phyloP scores from a whole-genome alignment of 1,140 invertebrate species.

The Achatina immaculata region DNA sequence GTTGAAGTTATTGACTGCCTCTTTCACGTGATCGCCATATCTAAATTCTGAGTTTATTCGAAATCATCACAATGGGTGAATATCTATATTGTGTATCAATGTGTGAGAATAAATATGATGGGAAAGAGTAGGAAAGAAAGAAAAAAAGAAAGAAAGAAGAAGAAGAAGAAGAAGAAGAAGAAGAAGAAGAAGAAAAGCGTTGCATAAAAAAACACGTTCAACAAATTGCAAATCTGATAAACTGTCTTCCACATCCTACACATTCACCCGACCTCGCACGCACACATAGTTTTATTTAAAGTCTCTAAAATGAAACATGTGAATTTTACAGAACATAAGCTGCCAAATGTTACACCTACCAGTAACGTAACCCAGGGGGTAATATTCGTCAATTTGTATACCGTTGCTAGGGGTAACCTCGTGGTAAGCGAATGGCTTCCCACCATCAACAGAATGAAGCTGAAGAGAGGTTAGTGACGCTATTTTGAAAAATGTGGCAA shows the following conservation, averaged over 20 bases:
- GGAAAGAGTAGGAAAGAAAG: background rate
- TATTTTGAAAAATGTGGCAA: no score
- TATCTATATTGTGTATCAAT: background rate
- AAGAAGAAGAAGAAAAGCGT: conserved; percentile 6
- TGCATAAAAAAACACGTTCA: background rate
- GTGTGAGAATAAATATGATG: background rate
- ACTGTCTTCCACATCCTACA: no score
- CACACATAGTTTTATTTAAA: no score
- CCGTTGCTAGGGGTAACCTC: conserved; percentile 83
- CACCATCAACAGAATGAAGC: conserved; percentile 18
- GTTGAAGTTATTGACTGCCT: conserved; percentile 13
- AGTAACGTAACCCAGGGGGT: conserved; percentile 76
- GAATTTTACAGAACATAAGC: no score
- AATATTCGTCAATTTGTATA: conserved; percentile 73
- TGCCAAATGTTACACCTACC: no score
- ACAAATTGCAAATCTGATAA: no score
- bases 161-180: conserved; percentile 54
- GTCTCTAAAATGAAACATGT: no score
- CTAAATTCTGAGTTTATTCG: background rate
- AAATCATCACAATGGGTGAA: no score
- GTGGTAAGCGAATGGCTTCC: conserved; percentile 76
- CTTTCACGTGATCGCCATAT: background rate
- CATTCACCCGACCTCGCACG: no score
- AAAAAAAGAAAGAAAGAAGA: background rate
- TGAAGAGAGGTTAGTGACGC: no score